These are phyloP conservation scores for Scaptomyza montana DNA, from an alignment of 1,140 invertebrate genomes.

Conservation along the genomic window DNA sequence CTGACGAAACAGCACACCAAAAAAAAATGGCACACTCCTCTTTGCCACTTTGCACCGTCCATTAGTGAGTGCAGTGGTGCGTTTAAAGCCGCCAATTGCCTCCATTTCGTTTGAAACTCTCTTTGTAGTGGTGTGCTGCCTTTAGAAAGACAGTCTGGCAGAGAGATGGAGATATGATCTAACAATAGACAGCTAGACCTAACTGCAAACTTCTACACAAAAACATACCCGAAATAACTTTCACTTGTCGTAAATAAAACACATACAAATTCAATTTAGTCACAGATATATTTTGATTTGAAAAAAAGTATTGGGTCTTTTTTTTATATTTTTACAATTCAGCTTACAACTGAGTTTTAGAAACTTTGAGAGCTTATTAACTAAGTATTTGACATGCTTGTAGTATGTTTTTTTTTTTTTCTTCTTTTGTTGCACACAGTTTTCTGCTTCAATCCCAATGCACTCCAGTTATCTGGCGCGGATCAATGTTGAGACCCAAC, in stretches of 20 bases:
- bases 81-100: slow-evolving; percentile 23
- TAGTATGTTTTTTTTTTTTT: slow-evolving; percentile 52
- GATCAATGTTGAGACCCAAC: slow-evolving; percentile 63
- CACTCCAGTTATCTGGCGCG: slow-evolving; percentile 40
- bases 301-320: slow-evolving; percentile 8
- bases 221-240: neutral
- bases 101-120: slow-evolving; percentile 5
- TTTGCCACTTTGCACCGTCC: slow-evolving; percentile 26
- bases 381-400: slow-evolving; percentile 64
- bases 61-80: slow-evolving; percentile 34
- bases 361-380: slow-evolving; percentile 59
- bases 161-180: slow-evolving; percentile 3
- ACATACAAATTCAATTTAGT: neutral
- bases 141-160: neutral
- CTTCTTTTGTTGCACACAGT: slow-evolving; percentile 1
- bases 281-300: slow-evolving; percentile 15
- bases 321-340: neutral
- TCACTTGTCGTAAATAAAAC: neutral
- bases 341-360: slow-evolving; percentile 61
- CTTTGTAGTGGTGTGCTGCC: neutral
- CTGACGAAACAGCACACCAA: neutral
- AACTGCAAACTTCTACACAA: slow-evolving; percentile 28
- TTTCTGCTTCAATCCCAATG: slow-evolving; percentile 48
- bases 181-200: neutral
- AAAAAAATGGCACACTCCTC: neutral